Evolutionary conservation across 2,888 invertebrate genomes (phyloP), one percentile per base, ranked within the genome.

Genomic region (Halocaridina rubra): DNA sequence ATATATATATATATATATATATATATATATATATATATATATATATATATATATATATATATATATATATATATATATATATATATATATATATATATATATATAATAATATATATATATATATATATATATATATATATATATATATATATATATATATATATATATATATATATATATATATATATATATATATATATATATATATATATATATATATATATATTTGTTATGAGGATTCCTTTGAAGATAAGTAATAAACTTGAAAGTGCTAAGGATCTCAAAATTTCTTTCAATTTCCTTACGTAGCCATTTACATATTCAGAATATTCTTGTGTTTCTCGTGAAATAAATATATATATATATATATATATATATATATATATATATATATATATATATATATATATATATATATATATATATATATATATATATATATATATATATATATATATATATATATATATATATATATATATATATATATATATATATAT

Each of bases 401-500:
- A 64, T 2, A 64, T 13, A 67, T 24, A 67, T 67, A 22, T 24
- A 22, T 67, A n/a, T 67, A 67, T 16, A 27, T 24, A 67, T 19
- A 67, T 22, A 67, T 67, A 1, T 27, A 67, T 39, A 39, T 39
- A 39, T 39, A 39, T 39, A 39, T 39, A 39, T 39, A 39, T 39
- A 39, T 24, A 27, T 30, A 30, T 72, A 72, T n/a, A 16, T 53
- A 46, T 46, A 75, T 46, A 75, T 46, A 75, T 24, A 53, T 7
- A 75, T 46, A 75, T 46, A 75, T 32, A 72, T 32, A 72, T 32
- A 72, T 32, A 72, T 5, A 72, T 22, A 32, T 32, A 72, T 32
- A 32, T 32, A 72, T 32, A 72, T 32, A 72, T 32, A 72, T 32
- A 72, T 32, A 72, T 32, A 72, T 32, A 72, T 61, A 61, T 61